These are phyloP conservation scores for Eulemur albifrons DNA, from an alignment of 2,797 vertebrate species.

Conservation along the genomic window DNA sequence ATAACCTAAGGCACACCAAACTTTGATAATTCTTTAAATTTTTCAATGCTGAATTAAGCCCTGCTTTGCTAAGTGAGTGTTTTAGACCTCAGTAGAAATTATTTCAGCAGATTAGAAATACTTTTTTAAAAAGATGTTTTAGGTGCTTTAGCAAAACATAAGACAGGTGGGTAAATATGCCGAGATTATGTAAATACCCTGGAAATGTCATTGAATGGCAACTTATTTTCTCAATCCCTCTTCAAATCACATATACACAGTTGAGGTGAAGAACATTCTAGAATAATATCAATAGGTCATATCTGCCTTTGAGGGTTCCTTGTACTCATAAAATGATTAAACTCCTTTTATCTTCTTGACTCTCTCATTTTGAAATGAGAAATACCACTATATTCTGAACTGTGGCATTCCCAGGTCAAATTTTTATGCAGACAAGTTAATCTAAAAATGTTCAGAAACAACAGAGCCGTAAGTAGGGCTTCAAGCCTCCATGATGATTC, in stretches of 20 bases:
- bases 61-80: neutral
- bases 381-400: neutral
- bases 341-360: neutral
- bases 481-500: neutral
- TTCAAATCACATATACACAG: neutral
- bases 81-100: neutral
- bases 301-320: neutral
- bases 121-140: neutral
- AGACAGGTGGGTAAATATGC: neutral
- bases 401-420: neutral
- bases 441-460: neutral
- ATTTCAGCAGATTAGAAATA: slow-evolving; percentile 18
- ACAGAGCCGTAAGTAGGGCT: neutral
- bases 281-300: neutral
- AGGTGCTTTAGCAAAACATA: neutral
- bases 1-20: neutral
- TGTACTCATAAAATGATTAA: slow-evolving; percentile 17
- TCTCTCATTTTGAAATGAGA: slow-evolving; percentile 25
- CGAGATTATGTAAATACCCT: neutral
- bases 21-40: neutral
- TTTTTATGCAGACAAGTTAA: neutral
- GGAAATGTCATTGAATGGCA: neutral
- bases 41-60: neutral
- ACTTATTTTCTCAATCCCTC: neutral
- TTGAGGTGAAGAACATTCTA: neutral